phyloP scores from a whole-genome alignment of 1,140 invertebrate species.

The Drosophila kohkoa region DNA sequence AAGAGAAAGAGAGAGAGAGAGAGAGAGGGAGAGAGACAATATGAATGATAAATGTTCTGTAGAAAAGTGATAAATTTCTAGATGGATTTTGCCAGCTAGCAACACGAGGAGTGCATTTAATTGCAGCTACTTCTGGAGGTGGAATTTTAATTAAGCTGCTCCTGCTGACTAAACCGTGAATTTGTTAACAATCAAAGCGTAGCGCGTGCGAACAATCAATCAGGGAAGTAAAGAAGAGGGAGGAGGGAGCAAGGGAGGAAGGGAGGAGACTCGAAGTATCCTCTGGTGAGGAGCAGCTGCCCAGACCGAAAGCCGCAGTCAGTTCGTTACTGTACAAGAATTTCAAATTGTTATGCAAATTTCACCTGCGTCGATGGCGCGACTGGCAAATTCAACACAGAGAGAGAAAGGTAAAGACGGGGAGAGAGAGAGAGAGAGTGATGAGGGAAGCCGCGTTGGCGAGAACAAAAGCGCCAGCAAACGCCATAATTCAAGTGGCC shows the following conservation, averaged over 20 bases:
- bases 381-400: background rate
- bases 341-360: slow-evolving; percentile 81
- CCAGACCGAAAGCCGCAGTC: slow-evolving; percentile 12
- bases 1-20: no score
- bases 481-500: slow-evolving; percentile 81
- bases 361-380: slow-evolving; percentile 32
- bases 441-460: slow-evolving; percentile 38
- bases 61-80: slow-evolving; percentile 21
- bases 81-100: slow-evolving; percentile 3
- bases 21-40: background rate
- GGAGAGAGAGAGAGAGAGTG: background rate
- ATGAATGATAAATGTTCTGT: slow-evolving; percentile 9
- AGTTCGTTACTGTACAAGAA: slow-evolving; percentile 70
- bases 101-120: slow-evolving; percentile 31
- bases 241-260: background rate
- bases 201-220: slow-evolving; percentile 72
- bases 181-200: slow-evolving; percentile 68
- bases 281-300: background rate
- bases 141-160: slow-evolving; percentile 63
- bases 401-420: background rate
- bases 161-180: slow-evolving; percentile 52
- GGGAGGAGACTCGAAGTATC: background rate
- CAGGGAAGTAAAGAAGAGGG: slow-evolving; percentile 16
- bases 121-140: slow-evolving; percentile 30
- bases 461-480: slow-evolving; percentile 80